Evolutionary conservation across 2,888 invertebrate species (phyloP), one percentile per base, ranked within the genome.

Genomic region (Hydroisotoma schaefferi): DNA sequence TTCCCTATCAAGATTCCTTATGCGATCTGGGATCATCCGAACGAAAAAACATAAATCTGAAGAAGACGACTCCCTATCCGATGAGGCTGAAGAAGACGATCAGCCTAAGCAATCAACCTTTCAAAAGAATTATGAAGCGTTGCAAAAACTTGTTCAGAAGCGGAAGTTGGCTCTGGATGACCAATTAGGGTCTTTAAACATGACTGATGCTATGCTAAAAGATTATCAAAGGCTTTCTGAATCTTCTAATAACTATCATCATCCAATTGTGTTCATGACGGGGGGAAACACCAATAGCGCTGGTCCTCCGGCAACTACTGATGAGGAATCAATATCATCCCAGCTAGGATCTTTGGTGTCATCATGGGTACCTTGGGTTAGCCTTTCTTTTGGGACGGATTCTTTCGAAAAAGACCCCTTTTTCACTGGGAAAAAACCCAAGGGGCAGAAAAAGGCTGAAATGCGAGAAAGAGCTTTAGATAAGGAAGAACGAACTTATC

Each of bases 321-420:
- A 23, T n/a, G 23, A 22, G 26, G 5, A 5, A 4, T 53, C 53
- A 3, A 40, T 20, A 20, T n/a, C n/a, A n/a, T 10, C 40, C 6
- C 6, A 25, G 3, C 33, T 52, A n/a, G 52, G 52, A 12, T 52
- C 52, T 10, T 12, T 52, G 5, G 52, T 53, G 8, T 53, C 53
- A 2, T 26, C 40, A 23, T 53, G 38, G 53, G 53, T 53, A 15
- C 53, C 53, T 40, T 53, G 53, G 53, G 38, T 53, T 18, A 53
- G 40, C 43, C 27, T 53, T 12, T 53, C 53, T 2, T 37, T 53
- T 26, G 53, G 53, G 26, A 26, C 22, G 26, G 53, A 53, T 23
- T 53, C 53, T 38, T 53, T 53, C 37, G 53, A 53, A 37, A 53
- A 40, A 22, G 53, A 53, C 23, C 53, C 53, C 4, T 53, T 53